These are phyloP conservation scores for Ataeniobius toweri DNA, from an alignment of 2,797 vertebrate species.

Conservation along the genomic window DNA sequence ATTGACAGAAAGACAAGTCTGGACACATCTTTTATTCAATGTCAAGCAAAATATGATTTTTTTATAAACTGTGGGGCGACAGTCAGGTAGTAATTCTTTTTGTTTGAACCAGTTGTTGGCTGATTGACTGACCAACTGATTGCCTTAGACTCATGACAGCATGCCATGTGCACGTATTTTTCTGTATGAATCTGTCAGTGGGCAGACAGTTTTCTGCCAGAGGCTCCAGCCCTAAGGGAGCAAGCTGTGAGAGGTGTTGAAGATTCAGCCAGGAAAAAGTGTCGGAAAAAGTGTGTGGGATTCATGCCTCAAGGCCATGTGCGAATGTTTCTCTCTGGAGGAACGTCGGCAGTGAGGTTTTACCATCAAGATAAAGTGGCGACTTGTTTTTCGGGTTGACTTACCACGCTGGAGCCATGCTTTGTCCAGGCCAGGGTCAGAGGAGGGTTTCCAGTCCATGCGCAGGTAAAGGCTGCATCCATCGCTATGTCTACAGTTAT, in stretches of 20 bases:
- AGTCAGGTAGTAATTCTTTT: conserved; percentile 20
- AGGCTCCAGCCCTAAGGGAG: conserved; percentile 68
- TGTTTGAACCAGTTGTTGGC: conserved; percentile 8
- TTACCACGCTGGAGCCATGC: conserved; percentile 85
- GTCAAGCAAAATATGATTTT: background rate
- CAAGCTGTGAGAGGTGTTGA: conserved; percentile 56
- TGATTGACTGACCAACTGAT: conserved; percentile 55
- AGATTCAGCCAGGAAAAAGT: conserved; percentile 58
- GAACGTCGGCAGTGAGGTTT: conserved; percentile 52
- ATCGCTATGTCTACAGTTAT: conserved; percentile 85
- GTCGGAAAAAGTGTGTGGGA: conserved; percentile 57
- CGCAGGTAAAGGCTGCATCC: conserved; percentile 89
- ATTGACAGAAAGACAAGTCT: background rate
- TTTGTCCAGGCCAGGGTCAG: conserved; percentile 92
- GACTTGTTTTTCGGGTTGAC: conserved; percentile 37
- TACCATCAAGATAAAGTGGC: conserved; percentile 39
- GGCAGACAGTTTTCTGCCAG: conserved; percentile 69
- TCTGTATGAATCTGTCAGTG: conserved; percentile 60
- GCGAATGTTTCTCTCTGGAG: conserved; percentile 55
- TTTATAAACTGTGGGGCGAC: background rate
- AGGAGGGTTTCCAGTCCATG: conserved; percentile 91
- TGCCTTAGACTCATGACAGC: conserved; percentile 51
- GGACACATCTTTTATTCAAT: background rate
- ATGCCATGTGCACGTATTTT: conserved; percentile 43
- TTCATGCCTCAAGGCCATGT: conserved; percentile 71